phyloP scores from a whole-genome alignment of 1,140 invertebrate species.

The Calliphora vicina region DNA sequence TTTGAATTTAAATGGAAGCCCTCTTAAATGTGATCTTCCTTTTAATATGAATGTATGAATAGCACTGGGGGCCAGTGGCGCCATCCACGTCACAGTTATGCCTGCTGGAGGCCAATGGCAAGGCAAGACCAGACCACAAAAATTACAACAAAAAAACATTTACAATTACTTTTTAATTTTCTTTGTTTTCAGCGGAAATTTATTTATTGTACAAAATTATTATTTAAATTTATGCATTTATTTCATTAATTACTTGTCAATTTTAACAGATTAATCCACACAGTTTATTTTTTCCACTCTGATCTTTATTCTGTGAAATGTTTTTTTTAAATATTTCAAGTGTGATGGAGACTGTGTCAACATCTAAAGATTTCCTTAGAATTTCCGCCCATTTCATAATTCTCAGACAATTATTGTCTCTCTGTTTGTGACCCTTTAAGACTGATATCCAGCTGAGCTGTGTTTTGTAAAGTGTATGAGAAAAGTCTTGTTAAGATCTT shows the following conservation, averaged over 20 bases:
- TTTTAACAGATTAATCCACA: background rate
- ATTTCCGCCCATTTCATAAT: background rate
- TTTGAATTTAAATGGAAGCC: background rate
- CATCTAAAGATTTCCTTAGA: background rate
- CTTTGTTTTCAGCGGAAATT: conserved; percentile 1
- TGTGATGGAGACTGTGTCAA: background rate
- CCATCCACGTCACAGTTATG: background rate
- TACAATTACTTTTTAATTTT: background rate
- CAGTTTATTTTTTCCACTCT: no score
- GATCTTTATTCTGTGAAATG: background rate
- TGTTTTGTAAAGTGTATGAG: background rate
- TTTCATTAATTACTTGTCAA: background rate
- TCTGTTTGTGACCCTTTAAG: no score
- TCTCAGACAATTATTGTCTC: background rate
- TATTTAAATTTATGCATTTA: background rate
- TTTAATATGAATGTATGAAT: background rate
- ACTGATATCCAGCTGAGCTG: background rate
- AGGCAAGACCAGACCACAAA: background rate
- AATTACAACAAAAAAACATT: background rate
- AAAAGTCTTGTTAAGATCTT: background rate
- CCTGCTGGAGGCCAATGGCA: conserved; percentile 7
- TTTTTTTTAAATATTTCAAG: background rate
- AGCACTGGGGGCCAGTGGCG: conserved; percentile 3
- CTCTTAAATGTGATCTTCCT: background rate
- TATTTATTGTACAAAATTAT: no score